Percentiles rank a stretch among this genome's conserved stretches.
Conservation (phyloP, 2,113 vertebrate genomes). For the Silurus meridionalis region DNA sequence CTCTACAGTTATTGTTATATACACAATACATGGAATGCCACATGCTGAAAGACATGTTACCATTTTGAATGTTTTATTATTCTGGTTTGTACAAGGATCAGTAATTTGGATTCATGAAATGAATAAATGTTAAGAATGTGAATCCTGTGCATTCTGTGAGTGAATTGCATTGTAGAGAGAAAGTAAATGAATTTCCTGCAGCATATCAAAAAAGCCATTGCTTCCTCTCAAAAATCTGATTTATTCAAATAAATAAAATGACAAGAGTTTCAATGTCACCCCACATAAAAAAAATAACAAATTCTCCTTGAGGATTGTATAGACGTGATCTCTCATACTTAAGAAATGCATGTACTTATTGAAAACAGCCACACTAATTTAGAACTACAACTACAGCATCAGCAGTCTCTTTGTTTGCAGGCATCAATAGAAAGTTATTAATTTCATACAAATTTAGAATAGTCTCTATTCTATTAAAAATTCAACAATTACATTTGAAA, state of each 20-base stretch:
- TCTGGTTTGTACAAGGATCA: constrained; percentile 1
- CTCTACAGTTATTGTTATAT: not conserved
- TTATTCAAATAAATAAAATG: not conserved
- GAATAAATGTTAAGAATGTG: constrained; percentile 12
- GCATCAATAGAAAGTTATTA: constrained; percentile 1
- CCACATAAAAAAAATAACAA: constrained; percentile 12
- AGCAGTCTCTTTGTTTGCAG: constrained; percentile 36
- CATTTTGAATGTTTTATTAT: constrained; percentile 20
- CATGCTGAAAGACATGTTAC: not conserved
- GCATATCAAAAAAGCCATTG: constrained; percentile 10
- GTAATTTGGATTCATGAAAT: constrained; percentile 26
- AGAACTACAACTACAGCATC: constrained; percentile 43
- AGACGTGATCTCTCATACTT: constrained; percentile 41
- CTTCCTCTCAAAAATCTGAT: constrained; percentile 8
- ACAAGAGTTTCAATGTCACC: constrained; percentile 10
- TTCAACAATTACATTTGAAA: not conserved
- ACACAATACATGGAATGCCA: not conserved
- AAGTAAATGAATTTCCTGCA: constrained; percentile 33
- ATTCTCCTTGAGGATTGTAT: constrained; percentile 5
- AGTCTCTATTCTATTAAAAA: constrained; percentile 32
- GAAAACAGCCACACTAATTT: constrained; percentile 36
- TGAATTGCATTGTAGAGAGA: not conserved
- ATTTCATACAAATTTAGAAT: not conserved
- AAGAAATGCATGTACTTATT: constrained; percentile 45
- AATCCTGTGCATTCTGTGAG: constrained; percentile 3